Evolutionary conservation across 2,888 invertebrate species (phyloP), one percentile per base, ranked within the genome.

Genomic region (Nomada flava): DNA sequence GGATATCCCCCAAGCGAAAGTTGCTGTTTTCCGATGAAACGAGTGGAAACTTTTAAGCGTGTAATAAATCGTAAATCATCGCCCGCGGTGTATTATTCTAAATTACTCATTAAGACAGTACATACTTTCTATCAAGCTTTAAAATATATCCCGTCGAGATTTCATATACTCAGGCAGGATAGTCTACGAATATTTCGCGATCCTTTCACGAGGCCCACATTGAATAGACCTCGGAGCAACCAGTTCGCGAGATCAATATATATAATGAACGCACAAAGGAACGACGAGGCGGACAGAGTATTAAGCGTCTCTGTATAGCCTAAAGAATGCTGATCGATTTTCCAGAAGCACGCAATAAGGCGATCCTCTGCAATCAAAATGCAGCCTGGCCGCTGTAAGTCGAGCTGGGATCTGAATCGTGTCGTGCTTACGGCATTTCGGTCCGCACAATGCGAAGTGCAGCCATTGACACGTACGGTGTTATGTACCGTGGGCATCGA

Each of bases 271-370:
- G 36, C 26, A 47, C 57, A 65, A 65, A 47, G 44, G 42, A 57
- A 50, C 26, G 47, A 52, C n/a, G 18, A 42, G 44, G 50, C 18
- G 55, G 36, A 50, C 55, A 69, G 55, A 63, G 59, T 65, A 79
- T 63, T 82, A 80, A 68, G 76, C 71, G 47, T 57, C 4, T 55
- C 57, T 67, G 62, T 67, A 67, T 60, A 65, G 80, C 29, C 2
- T 42, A 53, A 72, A 81, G 85, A 89, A 86, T 81, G 75, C 76
- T 53, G 79, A 86, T 88, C 86, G 81, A 86, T 89, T 78, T 73
- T 77, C 53, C n/a, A n/a, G 60, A 73, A 80, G 84, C 73, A 80
- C 68, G 80, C 85, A 89, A 89, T 88, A 89, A 84, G 82, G 76
- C 82, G 81, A 83, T 85, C 75, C 77, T 57, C 52, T 70, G 68